phyloP scores from a whole-genome alignment of 2,888 invertebrate species.

The Unio delphinus region DNA sequence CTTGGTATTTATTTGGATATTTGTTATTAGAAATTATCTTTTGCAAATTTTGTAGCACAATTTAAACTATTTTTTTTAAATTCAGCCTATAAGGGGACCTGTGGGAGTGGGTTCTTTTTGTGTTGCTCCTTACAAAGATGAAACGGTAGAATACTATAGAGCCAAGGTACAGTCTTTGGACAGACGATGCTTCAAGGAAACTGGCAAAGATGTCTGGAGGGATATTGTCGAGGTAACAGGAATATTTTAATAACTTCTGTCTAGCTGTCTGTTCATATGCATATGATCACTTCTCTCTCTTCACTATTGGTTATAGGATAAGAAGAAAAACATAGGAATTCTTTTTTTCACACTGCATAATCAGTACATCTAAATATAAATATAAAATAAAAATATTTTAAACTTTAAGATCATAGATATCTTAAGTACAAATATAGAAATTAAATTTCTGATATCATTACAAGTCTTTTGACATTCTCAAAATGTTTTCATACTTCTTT shows the following conservation, averaged over 20 bases:
- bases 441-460: background rate
- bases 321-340: too few relatives aligned
- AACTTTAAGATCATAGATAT: too few relatives aligned
- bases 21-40: too few relatives aligned
- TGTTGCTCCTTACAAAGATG: slow-evolving; percentile 68
- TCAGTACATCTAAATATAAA: too few relatives aligned
- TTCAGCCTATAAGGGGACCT: slow-evolving; percentile 15
- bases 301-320: too few relatives aligned
- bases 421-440: too few relatives aligned
- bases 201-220: slow-evolving; percentile 14
- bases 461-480: background rate
- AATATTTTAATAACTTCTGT: background rate
- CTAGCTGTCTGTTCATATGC: background rate
- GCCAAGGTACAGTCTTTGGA: slow-evolving; percentile 73
- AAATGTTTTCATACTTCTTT: background rate
- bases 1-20: too few relatives aligned
- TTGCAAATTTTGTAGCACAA: background rate
- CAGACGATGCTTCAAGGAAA: slow-evolving; percentile 15
- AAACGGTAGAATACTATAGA: slow-evolving; percentile 73
- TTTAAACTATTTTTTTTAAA: background rate
- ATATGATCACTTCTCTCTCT: too few relatives aligned
- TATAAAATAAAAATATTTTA: too few relatives aligned
- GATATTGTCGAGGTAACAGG: slow-evolving; percentile 24
- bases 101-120: slow-evolving; percentile 37
- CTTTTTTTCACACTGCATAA: too few relatives aligned